Evolutionary conservation across 2,888 invertebrate species (phyloP), one percentile per base, ranked within the genome.

Genomic region (Napeogenes sylphis): DNA sequence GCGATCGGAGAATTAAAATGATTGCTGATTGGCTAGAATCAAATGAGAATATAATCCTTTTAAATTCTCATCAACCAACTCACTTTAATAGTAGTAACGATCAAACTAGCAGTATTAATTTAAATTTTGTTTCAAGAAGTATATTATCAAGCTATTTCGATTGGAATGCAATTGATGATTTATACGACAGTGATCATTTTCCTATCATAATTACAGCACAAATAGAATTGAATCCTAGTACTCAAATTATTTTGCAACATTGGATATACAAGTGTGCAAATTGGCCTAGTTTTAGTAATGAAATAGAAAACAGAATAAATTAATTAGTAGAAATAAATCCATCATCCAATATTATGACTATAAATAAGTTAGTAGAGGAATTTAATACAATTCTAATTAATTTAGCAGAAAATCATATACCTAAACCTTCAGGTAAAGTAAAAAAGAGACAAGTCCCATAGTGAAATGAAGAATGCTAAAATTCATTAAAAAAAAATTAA

Each of bases 131-230:
- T 64, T 67, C 64, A 61, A 62, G 62, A 64, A 63, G 56, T 65
- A 67, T n/a, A n/a, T n/a, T 66, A 59, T 47, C 46, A n/a, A 58
- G 64, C 57, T 69, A 67, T 69, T 69, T 69, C 65, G 67, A 67
- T 45, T 69, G 69, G 67, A 64, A 67, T 56, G 66, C 67, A n/a
- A 54, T 69, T 53, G 69, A 69, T 0, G 61, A 67, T 57, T 63
- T 68, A 42, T 65, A 64, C 54, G 66, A 68, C 30, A 68, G 66
- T 63, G 68, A 68, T 53, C 68, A 66, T 21, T 68, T 66, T 35
- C 67, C 65, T 10, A 65, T 65, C 56, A 47, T 53, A 14, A 63
- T 63, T 32, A 62, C 56, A 53, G 58, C 56, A 4, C 45, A 56
- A 8, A 55, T 32, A 33, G 33, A 53, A 45, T 21, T 56, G 21